Evolutionary conservation across 2,113 vertebrate genomes (phyloP), one percentile per base, ranked within the genome.

Genomic region (Rhinolophus ferrumequinum): DNA sequence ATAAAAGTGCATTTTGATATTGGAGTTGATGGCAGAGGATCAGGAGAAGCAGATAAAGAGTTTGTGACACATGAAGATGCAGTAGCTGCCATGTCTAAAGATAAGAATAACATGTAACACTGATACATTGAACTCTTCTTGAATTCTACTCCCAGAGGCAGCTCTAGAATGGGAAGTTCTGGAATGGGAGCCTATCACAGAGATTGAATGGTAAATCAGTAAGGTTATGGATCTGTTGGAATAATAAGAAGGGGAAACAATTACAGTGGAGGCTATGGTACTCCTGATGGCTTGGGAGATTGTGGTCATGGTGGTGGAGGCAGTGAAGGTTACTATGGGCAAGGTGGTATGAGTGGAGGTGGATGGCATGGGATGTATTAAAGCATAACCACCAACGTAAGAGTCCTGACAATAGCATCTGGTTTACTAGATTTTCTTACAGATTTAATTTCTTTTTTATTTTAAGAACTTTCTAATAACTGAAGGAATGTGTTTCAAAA

Each of bases 71-170:
- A 99, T 9, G 99, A 99, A 99, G 99, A 99, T 88, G 99, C 99
- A 1, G 99, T 99, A 82, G 99, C 99, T 93, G 99, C 99, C 97
- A 99, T 99, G 99, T 99, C 99, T 47, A 99, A 99, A 99, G 99
- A 99, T 98, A 99, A 99, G 98, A 99, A 99, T 81, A 99, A 99
- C 98, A 99, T 99, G 99, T 99, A 99, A 85, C 99, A 99, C 98
- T 99, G 99, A 93, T 99, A 99, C 33, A 99, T 99, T 93, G 99
- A 99, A 95, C 99, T 99, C 10, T 99, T 99, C 96, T 98, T 99
- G 80, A 99, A 99, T 98, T 99, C 99, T 26, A 99, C 99, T 93
- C 98, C 99, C 94, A 99, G 99, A 96, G 99, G 99, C 28, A 97
- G 99, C 18, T 98, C 98, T 95, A 99, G 99, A 94, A 99, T 99